Evolutionary conservation across 2,888 invertebrate genomes (phyloP).

Genomic region (Drosophila kuntzei): DNA sequence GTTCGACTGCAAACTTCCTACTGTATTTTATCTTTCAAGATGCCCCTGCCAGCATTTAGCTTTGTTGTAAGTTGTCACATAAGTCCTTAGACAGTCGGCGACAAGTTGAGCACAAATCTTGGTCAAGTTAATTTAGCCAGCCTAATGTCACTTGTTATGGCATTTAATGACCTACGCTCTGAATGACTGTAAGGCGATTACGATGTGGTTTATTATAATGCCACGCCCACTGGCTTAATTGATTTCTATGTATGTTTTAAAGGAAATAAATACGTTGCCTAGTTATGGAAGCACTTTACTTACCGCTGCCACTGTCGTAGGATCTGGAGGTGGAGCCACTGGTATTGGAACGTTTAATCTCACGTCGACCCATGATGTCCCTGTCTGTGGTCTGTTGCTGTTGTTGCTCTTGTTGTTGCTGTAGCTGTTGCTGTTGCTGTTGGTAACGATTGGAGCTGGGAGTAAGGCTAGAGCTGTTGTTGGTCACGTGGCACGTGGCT

Average conservation of each 20-base stretch:
- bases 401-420: constrained; percentile 43
- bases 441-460: constrained; percentile 29
- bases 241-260: constrained; percentile 35
- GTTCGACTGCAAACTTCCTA: neutral
- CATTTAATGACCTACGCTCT: constrained; percentile 41
- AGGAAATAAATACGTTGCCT: constrained; percentile 2
- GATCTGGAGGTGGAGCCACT: constrained; percentile 83
- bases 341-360: constrained; percentile 85
- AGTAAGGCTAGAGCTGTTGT: constrained; percentile 36
- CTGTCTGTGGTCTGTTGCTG: constrained; percentile 51
- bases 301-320: constrained; percentile 84
- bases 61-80: constrained; percentile 26
- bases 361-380: constrained; percentile 84
- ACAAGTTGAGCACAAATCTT: constrained; percentile 69
- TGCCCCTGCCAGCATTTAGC: constrained; percentile 1
- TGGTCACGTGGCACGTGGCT: constrained; percentile 73
- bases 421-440: constrained; percentile 47
- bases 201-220: constrained; percentile 28
- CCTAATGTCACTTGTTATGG: constrained; percentile 59
- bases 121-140: constrained; percentile 70
- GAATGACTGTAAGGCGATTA: constrained; percentile 66
- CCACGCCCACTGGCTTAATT: constrained; percentile 50
- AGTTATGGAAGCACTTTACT: constrained; percentile 57
- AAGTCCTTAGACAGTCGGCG: constrained; percentile 26
- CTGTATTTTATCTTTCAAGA: too few species aligned